Conservation (phyloP, 1,140 invertebrate genomes). For the Phymorhynchus buccinoides region DNA sequence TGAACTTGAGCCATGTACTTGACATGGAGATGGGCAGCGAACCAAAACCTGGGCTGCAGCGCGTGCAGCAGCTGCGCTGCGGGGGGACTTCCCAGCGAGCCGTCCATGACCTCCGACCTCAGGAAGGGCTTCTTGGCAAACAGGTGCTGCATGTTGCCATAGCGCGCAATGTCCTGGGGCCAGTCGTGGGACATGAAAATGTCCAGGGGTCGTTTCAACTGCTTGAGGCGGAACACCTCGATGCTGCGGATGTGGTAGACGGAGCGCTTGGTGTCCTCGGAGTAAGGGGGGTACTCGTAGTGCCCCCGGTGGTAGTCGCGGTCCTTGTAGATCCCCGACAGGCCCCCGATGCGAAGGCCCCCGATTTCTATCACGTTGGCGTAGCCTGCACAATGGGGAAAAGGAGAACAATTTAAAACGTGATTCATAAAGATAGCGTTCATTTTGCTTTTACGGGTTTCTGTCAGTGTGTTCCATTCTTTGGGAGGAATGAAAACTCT, state of each 20-base stretch:
- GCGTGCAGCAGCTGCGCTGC: constrained; percentile 84
- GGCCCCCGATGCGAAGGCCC: constrained; percentile 91
- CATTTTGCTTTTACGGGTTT: too few relatives aligned
- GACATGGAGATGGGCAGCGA: constrained; percentile 96
- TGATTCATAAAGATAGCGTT: too few relatives aligned
- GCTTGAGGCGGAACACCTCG: constrained; percentile 87
- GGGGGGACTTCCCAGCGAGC: constrained; percentile 88
- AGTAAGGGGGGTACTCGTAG: constrained; percentile 90
- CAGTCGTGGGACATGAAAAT: constrained; percentile 98
- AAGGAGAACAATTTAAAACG: too few relatives aligned
- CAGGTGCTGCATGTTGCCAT: constrained; percentile 84
- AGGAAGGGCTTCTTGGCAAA: constrained; percentile 90
- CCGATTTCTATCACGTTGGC: constrained; percentile 89
- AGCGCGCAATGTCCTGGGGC: constrained; percentile 90
- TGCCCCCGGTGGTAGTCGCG: constrained; percentile 82
- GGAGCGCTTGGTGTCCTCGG: constrained; percentile 83
- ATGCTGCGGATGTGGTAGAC: constrained; percentile 95
- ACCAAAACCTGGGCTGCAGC: constrained; percentile 93
- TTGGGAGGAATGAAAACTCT: too few relatives aligned
- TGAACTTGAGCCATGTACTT: constrained; percentile 92
- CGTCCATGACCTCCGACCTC: constrained; percentile 85
- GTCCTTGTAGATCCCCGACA: constrained; percentile 95
- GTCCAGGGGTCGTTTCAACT: constrained; percentile 80
- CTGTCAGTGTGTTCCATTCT: too few relatives aligned
- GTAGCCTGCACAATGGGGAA: constrained; percentile 83